A percentile compares a stretch with the other conserved stretches of the same genome.
These are phyloP conservation scores for Tetramorium simillimum DNA, from an alignment of 1,140 invertebrate genomes.

Conservation along the genomic window DNA sequence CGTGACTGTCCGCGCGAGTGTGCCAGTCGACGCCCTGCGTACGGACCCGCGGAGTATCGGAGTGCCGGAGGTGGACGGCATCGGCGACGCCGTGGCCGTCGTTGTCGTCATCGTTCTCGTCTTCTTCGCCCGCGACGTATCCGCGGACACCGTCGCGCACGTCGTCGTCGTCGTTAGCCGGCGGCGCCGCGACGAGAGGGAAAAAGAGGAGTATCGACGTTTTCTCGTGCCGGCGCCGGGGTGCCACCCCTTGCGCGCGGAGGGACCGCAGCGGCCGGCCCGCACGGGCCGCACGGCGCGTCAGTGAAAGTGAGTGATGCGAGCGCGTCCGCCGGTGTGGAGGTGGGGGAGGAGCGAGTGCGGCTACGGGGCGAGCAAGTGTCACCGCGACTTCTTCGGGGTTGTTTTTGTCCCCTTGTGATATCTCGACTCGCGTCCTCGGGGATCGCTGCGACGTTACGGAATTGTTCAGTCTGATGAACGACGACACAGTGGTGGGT, in stretches of 20 bases:
- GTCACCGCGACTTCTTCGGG: constrained; percentile 38
- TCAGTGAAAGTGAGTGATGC: constrained; percentile 79
- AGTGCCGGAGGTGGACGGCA: constrained; percentile 41
- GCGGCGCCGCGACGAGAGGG: constrained; percentile 50
- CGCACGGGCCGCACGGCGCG: constrained; percentile 37
- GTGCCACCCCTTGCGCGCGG: constrained; percentile 56
- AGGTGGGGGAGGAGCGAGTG: constrained; percentile 46
- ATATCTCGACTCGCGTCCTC: constrained; percentile 35
- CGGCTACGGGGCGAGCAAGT: constrained; percentile 44
- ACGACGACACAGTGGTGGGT: constrained; percentile 36
- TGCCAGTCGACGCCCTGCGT: constrained; percentile 69
- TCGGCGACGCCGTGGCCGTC: not conserved
- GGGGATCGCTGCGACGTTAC: constrained; percentile 19
- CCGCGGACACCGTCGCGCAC: constrained; percentile 26
- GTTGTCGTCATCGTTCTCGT: not conserved
- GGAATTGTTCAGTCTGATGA: constrained; percentile 24
- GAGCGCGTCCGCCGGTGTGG: constrained; percentile 46
- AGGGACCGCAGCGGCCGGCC: constrained; percentile 53
- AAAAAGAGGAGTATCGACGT: constrained; percentile 72
- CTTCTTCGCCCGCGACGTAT: too few species aligned
- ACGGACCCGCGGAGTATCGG: constrained; percentile 47
- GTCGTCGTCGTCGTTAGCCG: constrained; percentile 16
- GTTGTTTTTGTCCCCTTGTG: constrained; percentile 22
- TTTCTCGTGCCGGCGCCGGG: constrained; percentile 60
- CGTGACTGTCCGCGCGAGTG: constrained; percentile 70